Base-by-base conservation (phyloP, 2,113 vertebrate genomes). In the Mohoua ochrocephala region DNA sequence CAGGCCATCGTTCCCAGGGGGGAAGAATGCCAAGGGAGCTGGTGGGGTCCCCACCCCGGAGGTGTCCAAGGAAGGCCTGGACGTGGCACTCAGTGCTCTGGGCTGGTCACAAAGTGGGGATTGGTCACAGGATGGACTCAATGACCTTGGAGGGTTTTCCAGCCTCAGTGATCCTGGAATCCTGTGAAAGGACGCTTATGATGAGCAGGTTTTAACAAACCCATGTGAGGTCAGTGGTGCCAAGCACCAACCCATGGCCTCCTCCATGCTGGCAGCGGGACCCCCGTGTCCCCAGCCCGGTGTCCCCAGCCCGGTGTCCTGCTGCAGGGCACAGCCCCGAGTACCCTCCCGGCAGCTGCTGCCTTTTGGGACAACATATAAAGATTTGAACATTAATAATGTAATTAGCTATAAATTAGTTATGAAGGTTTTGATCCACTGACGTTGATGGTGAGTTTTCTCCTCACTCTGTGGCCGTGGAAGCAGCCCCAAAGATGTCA, bases 401-500 rank as follows among this genome's bases (percentile, higher is more conserved):
- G 97, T 95, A 92, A 94, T 95, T 92, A 81, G 65, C 81, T 93
- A 75, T 93, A 44, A 95, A 96, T 97, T 93, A 96, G 53, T 94
- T 84, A 96, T 94, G 96, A 94, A 92, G 96, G 89, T 17, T 96
- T 97, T 70, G 79, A 71, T 68, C 61, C 5, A 1, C 61, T 18
- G 26, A 68, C 76, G 84, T 26, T 45, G 6, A 10, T 13, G 41
- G 78, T 17, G 45, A 6, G 15, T 37, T 44, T 35, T 33, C 5
- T 50, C 28, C 71, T 74, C 57, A 0, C 63, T 53, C 37, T 1
- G 1, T 14, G 39, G 83, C 45, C 13, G n/a, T 2, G 35, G 13
- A 70, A 28, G 9, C 5, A 30, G 63, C 80, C 83, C 67, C 13
- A 44, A 35, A 74, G 31, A 1, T 24, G 15, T 22, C 23, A 5